Percentiles rank a stretch among this genome's conserved stretches.
Conservation (phyloP, 1,140 invertebrate species). For the Nomia melanderi region DNA sequence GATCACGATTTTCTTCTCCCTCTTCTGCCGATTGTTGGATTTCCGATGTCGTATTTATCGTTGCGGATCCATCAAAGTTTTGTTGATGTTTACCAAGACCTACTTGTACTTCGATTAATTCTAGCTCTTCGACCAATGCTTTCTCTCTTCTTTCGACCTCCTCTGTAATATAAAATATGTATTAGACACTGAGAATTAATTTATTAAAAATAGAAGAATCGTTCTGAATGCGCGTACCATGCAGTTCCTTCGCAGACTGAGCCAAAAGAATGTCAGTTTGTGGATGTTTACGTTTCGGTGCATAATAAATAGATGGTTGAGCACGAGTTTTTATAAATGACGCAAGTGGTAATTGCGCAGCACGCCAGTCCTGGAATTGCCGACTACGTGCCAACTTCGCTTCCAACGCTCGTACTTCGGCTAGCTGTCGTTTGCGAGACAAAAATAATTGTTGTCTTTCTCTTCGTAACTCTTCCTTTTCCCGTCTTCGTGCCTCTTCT, state of each 20-base stretch:
- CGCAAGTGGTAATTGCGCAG: slow-evolving; percentile 87
- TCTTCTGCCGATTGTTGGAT: slow-evolving; percentile 64
- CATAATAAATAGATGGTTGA: slow-evolving; percentile 93
- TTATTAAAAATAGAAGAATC: background rate
- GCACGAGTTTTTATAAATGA: slow-evolving; percentile 94
- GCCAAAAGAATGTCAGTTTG: slow-evolving; percentile 82
- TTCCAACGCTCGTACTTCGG: slow-evolving; percentile 94
- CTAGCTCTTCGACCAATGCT: slow-evolving; percentile 78
- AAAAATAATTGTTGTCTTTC: slow-evolving; percentile 93
- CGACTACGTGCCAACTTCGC: slow-evolving; percentile 93
- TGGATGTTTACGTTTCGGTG: slow-evolving; percentile 88
- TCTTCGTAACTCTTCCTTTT: slow-evolving; percentile 92
- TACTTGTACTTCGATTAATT: slow-evolving; percentile 74
- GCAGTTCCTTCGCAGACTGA: slow-evolving; percentile 82
- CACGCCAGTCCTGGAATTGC: slow-evolving; percentile 94
- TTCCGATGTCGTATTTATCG: slow-evolving; percentile 49
- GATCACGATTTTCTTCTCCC: slow-evolving; percentile 78
- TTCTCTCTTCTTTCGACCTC: slow-evolving; percentile 81
- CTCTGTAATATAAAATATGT: slow-evolving; percentile 63
- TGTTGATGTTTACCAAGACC: slow-evolving; percentile 71
- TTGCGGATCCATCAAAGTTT: slow-evolving; percentile 62
- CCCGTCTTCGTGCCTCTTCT: slow-evolving; percentile 93
- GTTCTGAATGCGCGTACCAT: slow-evolving; percentile 78
- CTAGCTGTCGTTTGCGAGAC: slow-evolving; percentile 92
- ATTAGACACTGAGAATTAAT: slow-evolving; percentile 6